Evolutionary conservation across 2,113 vertebrate species (phyloP).

Genomic region (Lagenorhynchus albirostris): DNA sequence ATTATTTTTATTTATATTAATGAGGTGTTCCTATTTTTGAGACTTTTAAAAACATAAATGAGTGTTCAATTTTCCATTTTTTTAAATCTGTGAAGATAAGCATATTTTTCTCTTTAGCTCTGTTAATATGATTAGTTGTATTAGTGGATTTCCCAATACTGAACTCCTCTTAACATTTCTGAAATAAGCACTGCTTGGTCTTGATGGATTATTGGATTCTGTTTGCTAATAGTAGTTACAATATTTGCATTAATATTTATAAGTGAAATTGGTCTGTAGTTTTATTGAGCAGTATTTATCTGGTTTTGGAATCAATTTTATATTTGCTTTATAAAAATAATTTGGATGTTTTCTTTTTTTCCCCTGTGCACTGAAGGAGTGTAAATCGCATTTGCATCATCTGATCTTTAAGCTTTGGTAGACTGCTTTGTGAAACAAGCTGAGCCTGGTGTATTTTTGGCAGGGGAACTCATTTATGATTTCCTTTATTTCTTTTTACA

Average conservation of each 20-base stretch:
- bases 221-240: background rate
- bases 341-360: background rate
- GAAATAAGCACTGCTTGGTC: background rate
- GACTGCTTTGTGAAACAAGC: background rate
- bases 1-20: background rate
- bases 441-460: background rate
- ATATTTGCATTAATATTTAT: background rate
- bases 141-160: background rate
- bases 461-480: background rate
- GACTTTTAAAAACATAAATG: background rate
- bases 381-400: background rate
- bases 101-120: background rate
- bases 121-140: background rate
- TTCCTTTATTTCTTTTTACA: background rate
- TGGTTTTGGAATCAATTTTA: slow-evolving; percentile 6
- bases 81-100: background rate
- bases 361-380: background rate
- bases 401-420: background rate
- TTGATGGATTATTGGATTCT: background rate
- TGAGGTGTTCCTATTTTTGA: background rate
- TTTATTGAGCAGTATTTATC: background rate
- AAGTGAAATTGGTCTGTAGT: background rate
- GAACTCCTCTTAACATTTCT: background rate
- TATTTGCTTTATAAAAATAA: slow-evolving; percentile 1
- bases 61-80: background rate